Conservation (phyloP, 1,140 invertebrate species). For the Anagrus nilaparvatae region DNA sequence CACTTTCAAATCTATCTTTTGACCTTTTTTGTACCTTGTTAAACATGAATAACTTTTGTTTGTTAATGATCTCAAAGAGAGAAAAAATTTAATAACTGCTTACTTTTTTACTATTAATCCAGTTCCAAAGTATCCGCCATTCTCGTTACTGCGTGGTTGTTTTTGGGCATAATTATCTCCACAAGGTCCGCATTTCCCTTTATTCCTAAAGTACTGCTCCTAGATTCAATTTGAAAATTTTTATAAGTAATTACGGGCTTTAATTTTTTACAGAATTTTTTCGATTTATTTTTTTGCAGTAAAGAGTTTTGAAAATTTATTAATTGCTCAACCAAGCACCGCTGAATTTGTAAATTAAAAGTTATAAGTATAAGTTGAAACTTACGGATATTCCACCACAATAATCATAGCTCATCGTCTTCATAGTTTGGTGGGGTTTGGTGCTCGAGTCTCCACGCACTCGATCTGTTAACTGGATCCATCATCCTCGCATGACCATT, state of each 20-base stretch:
- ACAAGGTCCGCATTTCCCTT: conserved; percentile 48
- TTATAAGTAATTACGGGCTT: too few relatives aligned
- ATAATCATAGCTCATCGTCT: conserved; percentile 51
- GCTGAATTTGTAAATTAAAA: too few relatives aligned
- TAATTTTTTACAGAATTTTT: too few relatives aligned
- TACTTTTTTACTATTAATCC: conserved; percentile 42
- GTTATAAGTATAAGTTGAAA: too few relatives aligned
- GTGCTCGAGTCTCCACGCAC: conserved; percentile 60
- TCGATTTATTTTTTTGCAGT: too few relatives aligned
- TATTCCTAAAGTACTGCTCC: conserved; percentile 39
- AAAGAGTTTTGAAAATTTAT: too few relatives aligned
- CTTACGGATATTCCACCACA: conserved; percentile 46
- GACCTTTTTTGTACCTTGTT: conserved; percentile 27
- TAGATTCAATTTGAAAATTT: too few relatives aligned
- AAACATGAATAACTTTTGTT: neutral
- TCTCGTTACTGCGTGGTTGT: conserved; percentile 50
- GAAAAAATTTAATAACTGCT: neutral
- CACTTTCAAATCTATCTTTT: conserved; percentile 35
- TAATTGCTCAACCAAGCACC: too few relatives aligned
- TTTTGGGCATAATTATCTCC: conserved; percentile 44
- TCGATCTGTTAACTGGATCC: conserved; percentile 52
- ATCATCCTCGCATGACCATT: conserved; percentile 57
- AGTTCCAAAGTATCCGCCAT: conserved; percentile 49
- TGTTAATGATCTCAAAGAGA: neutral
- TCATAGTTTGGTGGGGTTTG: conserved; percentile 56